Conservation (phyloP, 2,113 vertebrate species). For the Pitta sordida region DNA sequence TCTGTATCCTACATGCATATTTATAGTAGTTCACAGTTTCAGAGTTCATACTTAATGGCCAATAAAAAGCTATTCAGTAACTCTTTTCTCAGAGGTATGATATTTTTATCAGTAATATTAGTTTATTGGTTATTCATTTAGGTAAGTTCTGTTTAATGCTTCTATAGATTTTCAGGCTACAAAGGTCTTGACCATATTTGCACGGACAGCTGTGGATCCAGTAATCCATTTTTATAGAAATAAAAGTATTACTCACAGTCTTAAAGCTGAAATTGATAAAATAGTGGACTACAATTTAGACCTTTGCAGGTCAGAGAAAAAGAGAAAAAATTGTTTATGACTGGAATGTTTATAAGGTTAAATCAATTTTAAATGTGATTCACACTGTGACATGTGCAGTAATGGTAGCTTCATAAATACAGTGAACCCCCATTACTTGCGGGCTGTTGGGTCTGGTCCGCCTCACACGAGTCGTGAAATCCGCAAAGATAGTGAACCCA, state of each 20-base stretch:
- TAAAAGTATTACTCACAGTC: neutral
- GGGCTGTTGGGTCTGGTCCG: no score
- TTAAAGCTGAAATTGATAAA: neutral
- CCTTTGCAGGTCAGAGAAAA: neutral
- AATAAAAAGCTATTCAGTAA: neutral
- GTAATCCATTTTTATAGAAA: constrained; percentile 33
- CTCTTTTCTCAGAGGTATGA: neutral
- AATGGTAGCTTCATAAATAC: neutral
- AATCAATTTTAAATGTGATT: neutral
- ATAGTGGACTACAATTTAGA: neutral
- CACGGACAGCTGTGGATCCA: constrained; percentile 13
- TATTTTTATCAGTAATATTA: neutral
- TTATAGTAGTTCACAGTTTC: neutral
- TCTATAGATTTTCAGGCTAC: neutral
- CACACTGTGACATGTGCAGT: neutral
- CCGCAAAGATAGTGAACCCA: no score
- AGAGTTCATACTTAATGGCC: neutral
- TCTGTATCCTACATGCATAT: neutral
- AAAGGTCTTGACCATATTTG: neutral
- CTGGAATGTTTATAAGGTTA: neutral
- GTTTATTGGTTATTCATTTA: neutral
- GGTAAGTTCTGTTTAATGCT: neutral
- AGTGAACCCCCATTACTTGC: no score
- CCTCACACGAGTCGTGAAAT: no score
- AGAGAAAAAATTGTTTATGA: neutral